Conservation (phyloP, 2,113 vertebrate species). For the Axis porcinus region DNA sequence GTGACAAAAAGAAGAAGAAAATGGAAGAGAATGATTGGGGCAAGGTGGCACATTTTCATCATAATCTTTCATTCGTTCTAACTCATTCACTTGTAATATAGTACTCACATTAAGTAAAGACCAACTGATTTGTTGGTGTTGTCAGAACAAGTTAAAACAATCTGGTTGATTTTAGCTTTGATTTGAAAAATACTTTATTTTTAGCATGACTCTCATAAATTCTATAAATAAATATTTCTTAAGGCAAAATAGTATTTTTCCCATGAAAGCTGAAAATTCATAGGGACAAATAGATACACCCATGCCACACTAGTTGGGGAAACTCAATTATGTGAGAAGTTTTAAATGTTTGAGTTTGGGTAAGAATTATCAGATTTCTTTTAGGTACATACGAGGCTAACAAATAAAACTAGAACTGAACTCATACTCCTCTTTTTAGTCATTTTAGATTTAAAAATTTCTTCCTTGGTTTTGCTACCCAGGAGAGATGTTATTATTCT, state of each 20-base stretch:
- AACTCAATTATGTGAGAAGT: not conserved
- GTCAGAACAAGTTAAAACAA: not conserved
- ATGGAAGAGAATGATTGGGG: not conserved
- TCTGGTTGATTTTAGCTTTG: not conserved
- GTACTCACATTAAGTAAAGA: not conserved
- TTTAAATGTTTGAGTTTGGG: not conserved
- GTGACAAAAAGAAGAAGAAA: not conserved
- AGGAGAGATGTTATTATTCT: not conserved
- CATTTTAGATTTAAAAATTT: not conserved
- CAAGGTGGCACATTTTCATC: not conserved
- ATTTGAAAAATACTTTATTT: not conserved
- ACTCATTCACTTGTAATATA: not conserved
- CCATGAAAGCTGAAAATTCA: not conserved
- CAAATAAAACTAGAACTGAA: not conserved
- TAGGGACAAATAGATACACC: not conserved
- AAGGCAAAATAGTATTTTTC: not conserved
- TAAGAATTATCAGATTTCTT: not conserved
- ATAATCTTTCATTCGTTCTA: not conserved
- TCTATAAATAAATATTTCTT: not conserved
- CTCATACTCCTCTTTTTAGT: not conserved
- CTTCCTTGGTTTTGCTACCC: not conserved
- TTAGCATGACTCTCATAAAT: not conserved
- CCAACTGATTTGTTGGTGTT: not conserved
- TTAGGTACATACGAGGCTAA: not conserved
- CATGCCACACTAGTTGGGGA: not conserved